Base-by-base conservation (phyloP, 2,888 invertebrate genomes). In the Papilio gigon region DNA sequence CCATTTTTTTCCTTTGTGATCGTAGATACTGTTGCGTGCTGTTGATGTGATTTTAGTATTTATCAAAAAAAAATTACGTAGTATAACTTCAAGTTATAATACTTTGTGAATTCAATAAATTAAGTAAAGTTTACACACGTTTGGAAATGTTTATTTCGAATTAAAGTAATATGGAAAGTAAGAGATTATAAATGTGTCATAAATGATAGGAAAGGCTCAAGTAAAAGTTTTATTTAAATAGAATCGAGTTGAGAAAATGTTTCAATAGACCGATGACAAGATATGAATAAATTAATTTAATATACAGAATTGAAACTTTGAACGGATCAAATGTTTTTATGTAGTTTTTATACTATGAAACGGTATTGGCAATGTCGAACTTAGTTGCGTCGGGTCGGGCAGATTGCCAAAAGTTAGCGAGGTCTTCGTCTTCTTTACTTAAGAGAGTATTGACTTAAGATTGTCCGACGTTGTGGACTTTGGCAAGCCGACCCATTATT, bases 381-480 rank as follows among this genome's bases (percentile, higher is more conserved):
- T 56, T 30, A 9, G 44, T 58, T 50, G 37, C 44, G 47, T 22
- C 37, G 40, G 20, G 37, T 50, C 60, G 14, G 64, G 64, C 59
- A 27, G 64, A 40, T 58, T 60, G 68, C 68, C 68, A 59, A 50
- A 59, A 68, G 4, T 44, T 27, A 59, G 59, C 22, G 11, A 50
- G 62, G 27, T 37, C 30, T 59, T 47, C 53, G 40, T 3, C 27
- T 61, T 61, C 50, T 50, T 68, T 17, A 61, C 12, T 64, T 64
- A 50, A 64, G 35, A 30, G 27, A 58, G 20, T 63, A 68, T 59
- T 59, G 68, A 64, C 63, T 64, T 63, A 58, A 33, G 27, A 68
- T 58, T 35, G 35, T 64, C 30, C 22, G n/a, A 42, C 33, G 12
- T 63, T 60, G 47, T 50, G 9, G 27, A 60, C 37, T 22, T 35